Base-by-base conservation (phyloP, 2,113 vertebrate genomes). In the Manacus vitellinus region DNA sequence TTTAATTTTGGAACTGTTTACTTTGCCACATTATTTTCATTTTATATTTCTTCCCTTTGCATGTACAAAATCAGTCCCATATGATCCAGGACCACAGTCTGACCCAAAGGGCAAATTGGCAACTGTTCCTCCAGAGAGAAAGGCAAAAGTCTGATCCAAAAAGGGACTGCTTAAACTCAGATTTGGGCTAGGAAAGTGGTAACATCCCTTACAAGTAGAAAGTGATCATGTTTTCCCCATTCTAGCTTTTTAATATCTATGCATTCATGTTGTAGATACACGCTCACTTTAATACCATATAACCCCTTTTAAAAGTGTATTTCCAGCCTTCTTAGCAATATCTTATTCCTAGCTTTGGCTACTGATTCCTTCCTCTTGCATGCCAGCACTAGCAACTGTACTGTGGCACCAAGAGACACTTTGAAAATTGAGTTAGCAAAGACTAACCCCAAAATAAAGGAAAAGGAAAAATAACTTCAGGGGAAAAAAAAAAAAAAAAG, bases 261-360 rank as follows among this genome's bases (percentile, higher is more conserved):
- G 17, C 17, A 23, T 65, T 83, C 28, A 30, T 4, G 9, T 21
- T 87, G 46, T 27, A 89, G 55, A 77, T 84, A 70, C 46, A 71
- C 35, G 25, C 31, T 94, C 33, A 31, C n/a, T 70, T 76, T 85
- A 88, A 93, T 73, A 74, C 44, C 31, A 58, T 3, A 33, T 58
- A 93, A 94, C 73, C 58, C 17, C 25, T 62, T 93, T 70, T 17
- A 73, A 85, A 89, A 90, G 11, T 43, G 51, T 54, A 88, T 54
- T 90, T 67, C 63, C 54, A 88, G 46, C 12, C 12, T 37, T 43
- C 27, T 63, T 65, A 39, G 35, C 56, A 83, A 74, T 63, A 94
- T 89, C 67, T 75, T 68, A 90, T 56, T 94, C 61, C 39, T 27
- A 92, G 49, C 15, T 81, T 79, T 5, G 2, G 54, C 58, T 82